Base-by-base conservation (phyloP, 2,888 invertebrate species). In the Pachymerium ferrugineum region DNA sequence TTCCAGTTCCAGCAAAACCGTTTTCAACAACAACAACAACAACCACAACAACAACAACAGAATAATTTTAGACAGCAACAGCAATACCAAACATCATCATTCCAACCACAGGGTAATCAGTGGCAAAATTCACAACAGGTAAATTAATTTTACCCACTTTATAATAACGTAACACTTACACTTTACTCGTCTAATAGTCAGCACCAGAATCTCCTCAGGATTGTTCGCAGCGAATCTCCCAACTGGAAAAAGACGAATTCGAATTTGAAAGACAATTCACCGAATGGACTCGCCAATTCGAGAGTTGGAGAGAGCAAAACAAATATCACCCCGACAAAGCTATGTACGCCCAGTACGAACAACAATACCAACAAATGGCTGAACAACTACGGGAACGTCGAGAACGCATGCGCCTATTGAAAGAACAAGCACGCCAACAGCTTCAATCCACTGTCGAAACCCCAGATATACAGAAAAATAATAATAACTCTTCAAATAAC, bases 201-300 rank as follows among this genome's bases (percentile, higher is more conserved):
- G n/a, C n/a, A n/a, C n/a, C n/a, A n/a, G 42, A 42, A 42, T 42
- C 42, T 42, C 42, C 42, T 42, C 42, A 42, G 42, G 42, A 42
- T 42, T 42, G 42, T 42, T n/a, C n/a, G 12, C 42, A 42, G 14
- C 29, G 33, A 22, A 31, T 22, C 10, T 3, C 8, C 4, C 72
- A 72, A 22, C 12, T 25, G 14, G 22, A 72, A 12, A 35, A 14
- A 4, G 25, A 35, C 6, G 72, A 74, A 3, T 89, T 89, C 81
- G 89, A 89, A 75, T 96, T 96, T 83, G 92, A 93, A 80, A 88
- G 89, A 76, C 92, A 95, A 82, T 95, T 95, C 81, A 87, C 89
- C 79, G 90, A 92, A 80, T 96, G 95, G 95, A 94, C 94, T 83
- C 88, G 91, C 78, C 92, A 95, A 81, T 95, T 94, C 82, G 89